phyloP scores from a whole-genome alignment of 1,140 invertebrate species.

The Bombyx mori region DNA sequence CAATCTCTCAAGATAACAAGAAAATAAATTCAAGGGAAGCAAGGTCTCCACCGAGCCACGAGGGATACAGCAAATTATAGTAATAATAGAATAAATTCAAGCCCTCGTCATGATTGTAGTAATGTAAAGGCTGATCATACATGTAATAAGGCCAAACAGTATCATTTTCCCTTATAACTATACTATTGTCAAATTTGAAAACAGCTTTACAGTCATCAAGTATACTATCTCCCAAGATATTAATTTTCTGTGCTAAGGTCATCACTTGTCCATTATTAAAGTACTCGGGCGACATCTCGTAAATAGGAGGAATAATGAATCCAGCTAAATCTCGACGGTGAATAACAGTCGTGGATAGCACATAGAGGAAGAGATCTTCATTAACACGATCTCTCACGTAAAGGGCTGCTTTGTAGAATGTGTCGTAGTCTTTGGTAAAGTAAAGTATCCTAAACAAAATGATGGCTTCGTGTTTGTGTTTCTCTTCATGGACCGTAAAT shows the following conservation, averaged over 20 bases:
- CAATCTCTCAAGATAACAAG: constrained; percentile 79
- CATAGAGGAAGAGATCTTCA: constrained; percentile 74
- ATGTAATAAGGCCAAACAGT: constrained; percentile 69
- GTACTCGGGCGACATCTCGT: constrained; percentile 76
- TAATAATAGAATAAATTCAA: constrained; percentile 81
- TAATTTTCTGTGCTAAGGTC: constrained; percentile 70
- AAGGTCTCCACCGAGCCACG: constrained; percentile 71
- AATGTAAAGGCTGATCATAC: constrained; percentile 72
- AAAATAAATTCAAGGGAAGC: constrained; percentile 63
- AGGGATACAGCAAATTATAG: constrained; percentile 75
- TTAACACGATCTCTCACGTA: constrained; percentile 75
- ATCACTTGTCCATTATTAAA: constrained; percentile 74
- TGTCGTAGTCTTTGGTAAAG: constrained; percentile 75
- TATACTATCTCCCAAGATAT: constrained; percentile 43
- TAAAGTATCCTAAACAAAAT: constrained; percentile 77
- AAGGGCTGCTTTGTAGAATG: constrained; percentile 72
- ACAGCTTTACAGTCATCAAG: constrained; percentile 43
- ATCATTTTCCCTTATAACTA: constrained; percentile 70
- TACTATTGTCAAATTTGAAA: constrained; percentile 43
- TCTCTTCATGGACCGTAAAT: constrained; percentile 72
- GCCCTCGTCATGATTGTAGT: constrained; percentile 82
- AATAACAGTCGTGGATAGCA: constrained; percentile 70
- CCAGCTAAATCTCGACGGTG: constrained; percentile 74
- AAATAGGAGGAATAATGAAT: constrained; percentile 74
- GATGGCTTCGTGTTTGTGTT: constrained; percentile 72